These are phyloP conservation scores for Hemichromis elongatus DNA, from an alignment of 2,113 vertebrate genomes.

Conservation along the genomic window DNA sequence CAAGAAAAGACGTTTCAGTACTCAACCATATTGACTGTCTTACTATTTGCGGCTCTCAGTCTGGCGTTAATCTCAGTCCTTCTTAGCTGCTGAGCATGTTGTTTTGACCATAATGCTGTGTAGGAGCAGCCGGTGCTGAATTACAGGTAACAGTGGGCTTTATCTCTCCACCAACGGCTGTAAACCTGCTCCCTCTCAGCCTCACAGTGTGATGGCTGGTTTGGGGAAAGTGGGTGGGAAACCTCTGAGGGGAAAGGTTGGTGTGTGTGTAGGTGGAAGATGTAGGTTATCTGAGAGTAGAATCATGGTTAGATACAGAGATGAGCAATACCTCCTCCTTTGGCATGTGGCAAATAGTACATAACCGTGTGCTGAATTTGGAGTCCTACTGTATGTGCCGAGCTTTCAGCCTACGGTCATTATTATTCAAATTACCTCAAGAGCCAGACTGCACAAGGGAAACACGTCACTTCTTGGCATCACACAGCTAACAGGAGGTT, in stretches of 20 bases:
- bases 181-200: constrained; percentile 16
- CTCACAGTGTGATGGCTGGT: background rate
- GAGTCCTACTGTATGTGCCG: background rate
- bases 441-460: background rate
- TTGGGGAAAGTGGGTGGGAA: constrained; percentile 30
- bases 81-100: background rate
- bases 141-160: constrained; percentile 31
- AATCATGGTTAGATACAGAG: constrained; percentile 17
- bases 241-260: background rate
- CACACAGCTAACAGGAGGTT: background rate
- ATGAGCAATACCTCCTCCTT: constrained; percentile 8
- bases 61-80: background rate
- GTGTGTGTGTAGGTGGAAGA: constrained; percentile 9
- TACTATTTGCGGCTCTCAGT: background rate
- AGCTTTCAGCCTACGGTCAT: background rate
- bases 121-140: constrained; percentile 13
- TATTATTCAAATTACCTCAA: background rate
- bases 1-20: background rate
- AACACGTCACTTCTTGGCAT: background rate
- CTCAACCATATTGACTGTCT: background rate
- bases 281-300: background rate
- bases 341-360: background rate
- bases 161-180: constrained; percentile 25
- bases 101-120: background rate
- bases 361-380: background rate